Evolutionary conservation across 2,797 vertebrate species (phyloP).

Genomic region (Steatocranus sp.): DNA sequence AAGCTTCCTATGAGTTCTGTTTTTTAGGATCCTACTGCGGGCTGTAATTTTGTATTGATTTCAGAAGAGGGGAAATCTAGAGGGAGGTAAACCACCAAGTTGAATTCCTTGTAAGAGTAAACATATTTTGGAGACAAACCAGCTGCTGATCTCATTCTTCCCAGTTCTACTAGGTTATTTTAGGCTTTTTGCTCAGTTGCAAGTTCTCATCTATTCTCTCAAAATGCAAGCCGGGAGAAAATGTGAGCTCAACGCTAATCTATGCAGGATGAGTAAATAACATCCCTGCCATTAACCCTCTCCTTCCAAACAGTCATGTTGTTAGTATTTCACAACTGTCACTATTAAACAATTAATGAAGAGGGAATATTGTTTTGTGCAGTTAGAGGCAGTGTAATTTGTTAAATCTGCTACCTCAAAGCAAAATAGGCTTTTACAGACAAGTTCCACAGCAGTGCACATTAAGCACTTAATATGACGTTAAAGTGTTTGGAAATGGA

Average conservation of each 20-base stretch:
- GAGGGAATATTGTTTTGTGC: background rate
- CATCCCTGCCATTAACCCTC: background rate
- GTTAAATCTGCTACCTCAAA: background rate
- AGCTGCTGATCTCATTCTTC: background rate
- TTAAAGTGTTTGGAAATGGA: background rate
- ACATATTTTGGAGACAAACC: background rate
- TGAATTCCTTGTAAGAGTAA: background rate
- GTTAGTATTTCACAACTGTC: constrained; percentile 8
- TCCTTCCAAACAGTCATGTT: background rate
- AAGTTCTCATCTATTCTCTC: background rate
- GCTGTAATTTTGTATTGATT: constrained; percentile 12
- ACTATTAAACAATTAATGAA: background rate
- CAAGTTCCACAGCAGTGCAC: background rate
- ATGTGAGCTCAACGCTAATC: background rate
- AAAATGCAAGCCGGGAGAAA: background rate
- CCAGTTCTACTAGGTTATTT: background rate
- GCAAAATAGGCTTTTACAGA: background rate
- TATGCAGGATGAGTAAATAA: background rate
- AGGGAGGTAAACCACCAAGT: background rate
- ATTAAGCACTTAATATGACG: background rate
- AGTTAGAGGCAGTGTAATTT: background rate
- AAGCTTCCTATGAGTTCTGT: background rate
- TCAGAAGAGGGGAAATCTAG: background rate
- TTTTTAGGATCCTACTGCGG: background rate
- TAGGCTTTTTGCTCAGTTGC: background rate